Base-by-base conservation (phyloP, 2,888 invertebrate species). In the Synanthedon myopaeformis region DNA sequence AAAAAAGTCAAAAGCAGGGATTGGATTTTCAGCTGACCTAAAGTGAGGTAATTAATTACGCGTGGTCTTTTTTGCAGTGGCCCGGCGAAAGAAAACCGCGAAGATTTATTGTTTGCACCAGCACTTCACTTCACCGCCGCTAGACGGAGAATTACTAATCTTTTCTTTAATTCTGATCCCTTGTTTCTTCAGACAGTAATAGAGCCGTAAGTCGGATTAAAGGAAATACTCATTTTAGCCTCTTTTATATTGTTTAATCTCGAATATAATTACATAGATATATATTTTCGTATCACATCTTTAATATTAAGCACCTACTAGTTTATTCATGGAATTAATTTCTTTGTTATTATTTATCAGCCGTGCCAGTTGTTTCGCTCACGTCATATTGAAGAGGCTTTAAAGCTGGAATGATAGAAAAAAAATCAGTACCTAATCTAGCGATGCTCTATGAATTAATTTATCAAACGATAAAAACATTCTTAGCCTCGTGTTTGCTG, bases 131-230 rank as follows among this genome's bases (percentile, higher is more conserved):
- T 62, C 65, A 66, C 64, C 72, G 66, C 67, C 69, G 72, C 68
- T 66, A 69, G 71, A 66, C 70, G 72, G 72, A 61, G 74, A 74
- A 76, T 76, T 76, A 72, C 78, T 79, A 80, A 79, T 79, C 78
- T 80, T 79, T 80, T 77, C 79, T 81, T 79, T 78, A 81, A 80
- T 78, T 80, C 77, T 76, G 79, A 80, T 79, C 76, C 80, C 70
- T 75, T 76, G 77, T 78, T 81, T 75, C 76, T 74, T 73, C 69
- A 68, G 67, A 62, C 69, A 66, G 71, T 75, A 76, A 77, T 76
- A 78, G 74, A 77, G 69, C 68, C 70, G 70, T 75, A 73, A 77
- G 72, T 72, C 66, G 76, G 78, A 75, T 78, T 78, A 74, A 71
- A 71, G 67, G 66, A 62, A 72, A 71, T 70, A 67, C 71, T 74